Percentiles rank a stretch among this genome's conserved stretches.
These are phyloP conservation scores for Uloborus plumipes DNA, from an alignment of 2,888 invertebrate species.

Conservation along the genomic window DNA sequence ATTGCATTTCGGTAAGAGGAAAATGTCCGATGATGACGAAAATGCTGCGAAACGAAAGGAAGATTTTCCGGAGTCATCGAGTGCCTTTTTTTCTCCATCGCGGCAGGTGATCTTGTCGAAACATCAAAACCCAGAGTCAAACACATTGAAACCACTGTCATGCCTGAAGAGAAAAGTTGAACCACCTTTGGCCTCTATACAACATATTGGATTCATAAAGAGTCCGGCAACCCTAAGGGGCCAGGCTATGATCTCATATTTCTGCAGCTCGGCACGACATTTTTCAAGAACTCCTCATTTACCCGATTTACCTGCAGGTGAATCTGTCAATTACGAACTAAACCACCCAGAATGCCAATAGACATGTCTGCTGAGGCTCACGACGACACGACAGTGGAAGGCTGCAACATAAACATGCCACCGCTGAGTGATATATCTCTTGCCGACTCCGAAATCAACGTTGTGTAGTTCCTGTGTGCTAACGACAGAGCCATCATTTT, in stretches of 20 bases:
- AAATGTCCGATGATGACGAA: no score
- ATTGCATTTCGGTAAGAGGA: no score
- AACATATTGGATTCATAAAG: constrained; percentile 23
- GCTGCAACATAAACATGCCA: constrained; percentile 63
- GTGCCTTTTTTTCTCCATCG: constrained; percentile 7
- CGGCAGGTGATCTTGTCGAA: constrained; percentile 52
- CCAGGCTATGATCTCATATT: constrained; percentile 48
- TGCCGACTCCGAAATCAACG: constrained; percentile 44
- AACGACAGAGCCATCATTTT: constrained; percentile 63
- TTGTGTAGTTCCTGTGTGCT: constrained; percentile 62
- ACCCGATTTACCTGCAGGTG: constrained; percentile 56
- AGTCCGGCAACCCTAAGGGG: constrained; percentile 43
- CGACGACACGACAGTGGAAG: constrained; percentile 52
- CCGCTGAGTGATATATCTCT: constrained; percentile 59
- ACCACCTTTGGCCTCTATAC: constrained; percentile 54
- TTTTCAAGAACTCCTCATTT: constrained; percentile 60
- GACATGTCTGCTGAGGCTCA: constrained; percentile 53
- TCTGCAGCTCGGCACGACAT: constrained; percentile 59
- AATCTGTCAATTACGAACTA: constrained; percentile 52
- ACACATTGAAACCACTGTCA: constrained; percentile 39
- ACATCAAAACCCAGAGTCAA: constrained; percentile 30
- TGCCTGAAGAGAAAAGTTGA: constrained; percentile 37
- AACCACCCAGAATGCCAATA: constrained; percentile 55
- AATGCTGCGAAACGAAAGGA: no score
- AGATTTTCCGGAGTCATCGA: no score